Conservation (phyloP, 2,113 vertebrate genomes). For the Morone chrysops region DNA sequence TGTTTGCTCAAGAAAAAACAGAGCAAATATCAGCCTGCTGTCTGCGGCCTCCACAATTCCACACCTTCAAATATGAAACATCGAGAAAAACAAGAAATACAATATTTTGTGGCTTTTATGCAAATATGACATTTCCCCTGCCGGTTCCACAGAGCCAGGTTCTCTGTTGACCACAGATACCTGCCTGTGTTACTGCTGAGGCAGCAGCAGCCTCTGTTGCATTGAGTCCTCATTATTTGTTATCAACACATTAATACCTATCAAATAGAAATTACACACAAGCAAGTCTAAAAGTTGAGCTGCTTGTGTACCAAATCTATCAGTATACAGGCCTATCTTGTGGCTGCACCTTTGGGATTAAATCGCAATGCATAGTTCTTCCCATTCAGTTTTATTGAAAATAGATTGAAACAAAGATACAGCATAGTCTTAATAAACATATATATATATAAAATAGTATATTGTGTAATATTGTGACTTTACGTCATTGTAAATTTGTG, state of each 20-base stretch:
- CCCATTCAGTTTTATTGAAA: conserved; percentile 15
- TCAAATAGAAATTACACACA: conserved; percentile 64
- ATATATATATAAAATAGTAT: neutral
- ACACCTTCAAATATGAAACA: conserved; percentile 63
- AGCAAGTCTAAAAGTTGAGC: conserved; percentile 52
- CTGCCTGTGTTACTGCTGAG: conserved; percentile 67
- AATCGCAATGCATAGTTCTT: conserved; percentile 40
- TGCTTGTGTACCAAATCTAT: conserved; percentile 39
- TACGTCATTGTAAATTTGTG: neutral
- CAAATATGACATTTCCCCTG: conserved; percentile 81
- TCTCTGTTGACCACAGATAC: conserved; percentile 76
- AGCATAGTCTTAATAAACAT: conserved; percentile 3
- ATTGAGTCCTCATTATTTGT: conserved; percentile 66
- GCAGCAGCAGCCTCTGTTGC: conserved; percentile 60
- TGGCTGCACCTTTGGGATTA: conserved; percentile 44
- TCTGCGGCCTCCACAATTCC: conserved; percentile 49
- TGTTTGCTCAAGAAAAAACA: conserved; percentile 56
- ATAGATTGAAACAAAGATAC: conserved; percentile 23
- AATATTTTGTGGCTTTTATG: conserved; percentile 79
- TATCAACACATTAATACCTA: conserved; percentile 70
- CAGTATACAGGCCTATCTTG: conserved; percentile 44
- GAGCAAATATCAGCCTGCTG: conserved; percentile 61
- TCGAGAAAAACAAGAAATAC: conserved; percentile 72
- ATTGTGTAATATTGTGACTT: neutral
- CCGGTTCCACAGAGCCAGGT: conserved; percentile 52